Conservation (phyloP, 2,888 invertebrate genomes). For the Mythimna pallens region DNA sequence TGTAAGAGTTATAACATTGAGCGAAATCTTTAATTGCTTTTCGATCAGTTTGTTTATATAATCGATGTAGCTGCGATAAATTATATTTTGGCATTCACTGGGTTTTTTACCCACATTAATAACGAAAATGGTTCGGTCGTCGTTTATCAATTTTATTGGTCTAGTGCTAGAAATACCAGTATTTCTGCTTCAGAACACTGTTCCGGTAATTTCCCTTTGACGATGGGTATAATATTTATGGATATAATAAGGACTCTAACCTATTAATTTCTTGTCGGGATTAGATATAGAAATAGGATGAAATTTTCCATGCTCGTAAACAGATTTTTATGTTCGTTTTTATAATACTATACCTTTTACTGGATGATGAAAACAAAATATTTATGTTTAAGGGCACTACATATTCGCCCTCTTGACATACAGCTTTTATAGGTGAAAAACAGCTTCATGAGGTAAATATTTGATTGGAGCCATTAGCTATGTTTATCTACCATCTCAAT, state of each 20-base stretch:
- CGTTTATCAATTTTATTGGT: constrained; percentile 33
- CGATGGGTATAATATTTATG: not conserved
- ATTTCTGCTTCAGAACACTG: not conserved
- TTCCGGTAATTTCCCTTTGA: constrained; percentile 7
- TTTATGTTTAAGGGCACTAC: not conserved
- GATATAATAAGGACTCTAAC: not conserved
- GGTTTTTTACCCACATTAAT: constrained; percentile 59
- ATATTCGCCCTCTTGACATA: not conserved
- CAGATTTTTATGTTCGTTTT: not conserved
- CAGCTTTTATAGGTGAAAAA: not conserved
- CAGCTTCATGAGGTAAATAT: constrained; percentile 39
- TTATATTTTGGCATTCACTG: constrained; percentile 56
- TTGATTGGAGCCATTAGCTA: constrained; percentile 32
- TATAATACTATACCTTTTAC: not conserved
- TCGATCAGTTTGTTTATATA: constrained; percentile 66
- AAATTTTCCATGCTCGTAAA: not conserved
- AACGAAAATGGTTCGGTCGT: constrained; percentile 31
- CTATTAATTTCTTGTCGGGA: not conserved
- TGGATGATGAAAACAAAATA: not conserved
- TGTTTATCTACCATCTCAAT: constrained; percentile 36
- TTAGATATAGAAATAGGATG: not conserved
- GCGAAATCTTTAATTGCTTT: constrained; percentile 69
- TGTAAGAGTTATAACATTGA: constrained; percentile 59
- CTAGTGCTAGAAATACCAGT: constrained; percentile 16
- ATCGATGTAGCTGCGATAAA: constrained; percentile 62